These are phyloP conservation scores for Papilio demoleus DNA, from an alignment of 2,888 invertebrate genomes.

Conservation along the genomic window DNA sequence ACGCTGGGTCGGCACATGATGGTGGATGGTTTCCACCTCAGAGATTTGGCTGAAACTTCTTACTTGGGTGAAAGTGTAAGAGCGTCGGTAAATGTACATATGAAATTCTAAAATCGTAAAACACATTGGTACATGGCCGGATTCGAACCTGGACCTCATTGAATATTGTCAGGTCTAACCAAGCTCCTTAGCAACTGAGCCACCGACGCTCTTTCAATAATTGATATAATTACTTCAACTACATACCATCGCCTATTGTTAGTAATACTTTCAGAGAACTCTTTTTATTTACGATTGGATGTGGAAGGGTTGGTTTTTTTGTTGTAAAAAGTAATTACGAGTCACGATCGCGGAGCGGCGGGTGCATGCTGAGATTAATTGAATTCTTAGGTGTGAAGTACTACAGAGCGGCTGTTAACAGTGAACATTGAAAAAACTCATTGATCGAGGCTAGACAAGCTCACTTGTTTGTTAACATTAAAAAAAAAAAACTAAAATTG, in stretches of 20 bases:
- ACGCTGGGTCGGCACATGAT: too few relatives aligned
- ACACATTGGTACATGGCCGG: too few relatives aligned
- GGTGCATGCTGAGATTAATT: constrained; percentile 74
- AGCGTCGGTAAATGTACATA: too few relatives aligned
- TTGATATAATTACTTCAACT: too few relatives aligned
- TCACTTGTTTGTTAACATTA: constrained; percentile 24
- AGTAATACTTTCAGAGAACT: constrained; percentile 55
- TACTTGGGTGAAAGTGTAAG: too few relatives aligned
- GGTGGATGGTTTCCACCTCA: too few relatives aligned
- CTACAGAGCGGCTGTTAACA: constrained; percentile 44
- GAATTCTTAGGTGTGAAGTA: constrained; percentile 81
- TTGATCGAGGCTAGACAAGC: constrained; percentile 27
- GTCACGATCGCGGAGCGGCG: constrained; percentile 74
- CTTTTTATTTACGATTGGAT: constrained; percentile 49
- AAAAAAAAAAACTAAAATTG: constrained; percentile 14
- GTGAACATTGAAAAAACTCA: constrained; percentile 35
- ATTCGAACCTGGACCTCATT: too few relatives aligned
- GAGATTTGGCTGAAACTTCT: too few relatives aligned
- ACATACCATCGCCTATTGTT: constrained; percentile 62
- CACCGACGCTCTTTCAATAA: too few relatives aligned
- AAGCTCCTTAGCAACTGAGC: too few relatives aligned
- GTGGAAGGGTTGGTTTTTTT: constrained; percentile 55
- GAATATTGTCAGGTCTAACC: too few relatives aligned
- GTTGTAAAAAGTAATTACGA: constrained; percentile 76
- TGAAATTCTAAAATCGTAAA: too few relatives aligned